Conservation (phyloP, 2,797 vertebrate species). For the Spondyliosoma cantharus region DNA sequence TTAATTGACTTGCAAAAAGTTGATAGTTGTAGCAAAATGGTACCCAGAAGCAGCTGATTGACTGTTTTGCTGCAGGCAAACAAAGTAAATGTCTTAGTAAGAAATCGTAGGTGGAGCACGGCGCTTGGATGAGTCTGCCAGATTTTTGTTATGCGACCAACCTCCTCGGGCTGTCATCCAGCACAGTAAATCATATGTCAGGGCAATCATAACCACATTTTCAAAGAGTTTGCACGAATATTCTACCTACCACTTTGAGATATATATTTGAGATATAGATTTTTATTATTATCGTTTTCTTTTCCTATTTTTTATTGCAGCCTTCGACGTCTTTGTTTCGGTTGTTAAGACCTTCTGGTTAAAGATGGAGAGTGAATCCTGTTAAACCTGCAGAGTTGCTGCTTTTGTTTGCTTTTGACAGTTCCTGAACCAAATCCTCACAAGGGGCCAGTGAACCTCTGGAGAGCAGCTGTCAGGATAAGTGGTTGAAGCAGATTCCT, state of each 20-base stretch:
- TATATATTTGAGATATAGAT: too few relatives aligned
- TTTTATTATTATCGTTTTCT: not conserved
- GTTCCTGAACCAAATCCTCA: not conserved
- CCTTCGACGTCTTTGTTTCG: not conserved
- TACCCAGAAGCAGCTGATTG: constrained; percentile 1
- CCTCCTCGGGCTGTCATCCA: constrained; percentile 11
- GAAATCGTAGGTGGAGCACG: constrained; percentile 10
- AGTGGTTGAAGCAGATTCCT: constrained; percentile 46
- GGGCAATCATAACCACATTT: constrained; percentile 12
- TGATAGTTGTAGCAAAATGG: not conserved
- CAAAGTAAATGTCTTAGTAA: not conserved
- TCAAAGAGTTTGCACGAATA: constrained; percentile 1
- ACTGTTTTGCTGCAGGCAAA: not conserved
- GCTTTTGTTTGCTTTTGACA: constrained; percentile 13
- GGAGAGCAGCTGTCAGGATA: constrained; percentile 52
- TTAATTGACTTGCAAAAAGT: not conserved
- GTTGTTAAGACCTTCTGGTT: not conserved
- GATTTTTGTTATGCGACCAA: not conserved
- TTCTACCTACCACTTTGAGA: not conserved
- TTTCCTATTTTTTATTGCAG: not conserved
- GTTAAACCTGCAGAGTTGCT: not conserved
- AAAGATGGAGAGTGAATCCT: not conserved
- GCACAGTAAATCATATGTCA: constrained; percentile 26
- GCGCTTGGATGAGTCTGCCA: constrained; percentile 3
- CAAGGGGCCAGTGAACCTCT: constrained; percentile 22